Percentiles rank a stretch among this genome's conserved stretches.
Evolutionary conservation across 2,113 vertebrate species (phyloP).

Genomic region (Elephantulus edwardii): DNA sequence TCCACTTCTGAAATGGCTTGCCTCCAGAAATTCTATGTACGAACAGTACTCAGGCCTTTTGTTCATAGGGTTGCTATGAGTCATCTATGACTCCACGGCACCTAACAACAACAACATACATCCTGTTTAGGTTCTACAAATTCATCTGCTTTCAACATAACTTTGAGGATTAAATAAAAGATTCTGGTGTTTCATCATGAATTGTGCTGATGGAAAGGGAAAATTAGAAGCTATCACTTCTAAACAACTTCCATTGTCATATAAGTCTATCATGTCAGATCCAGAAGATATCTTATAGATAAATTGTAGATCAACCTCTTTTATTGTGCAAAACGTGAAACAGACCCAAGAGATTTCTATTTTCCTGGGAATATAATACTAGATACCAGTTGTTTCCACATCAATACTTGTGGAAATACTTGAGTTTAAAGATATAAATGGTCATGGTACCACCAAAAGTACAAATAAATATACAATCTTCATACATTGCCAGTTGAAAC

Average conservation of each 20-base stretch:
- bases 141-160: neutral
- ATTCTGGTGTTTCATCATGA: neutral
- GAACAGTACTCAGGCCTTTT: too few relatives aligned
- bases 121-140: neutral
- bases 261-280: neutral
- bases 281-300: neutral
- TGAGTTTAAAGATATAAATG: constrained; percentile 23
- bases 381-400: neutral
- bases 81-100: too few relatives aligned
- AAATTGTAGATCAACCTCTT: constrained; percentile 8
- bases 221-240: constrained; percentile 17
- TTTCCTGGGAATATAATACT: neutral
- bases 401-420: neutral
- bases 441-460: constrained; percentile 11
- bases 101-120: too few relatives aligned
- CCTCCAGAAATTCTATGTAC: too few relatives aligned
- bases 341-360: neutral
- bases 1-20: too few relatives aligned
- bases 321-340: constrained; percentile 27
- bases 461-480: neutral
- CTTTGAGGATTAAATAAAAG: neutral
- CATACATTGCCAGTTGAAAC: neutral
- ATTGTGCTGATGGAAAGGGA: constrained; percentile 17
- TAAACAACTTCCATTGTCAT: constrained; percentile 34
- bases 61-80: too few relatives aligned